These are phyloP conservation scores for Gila robusta DNA, from an alignment of 2,797 vertebrate genomes.

Conservation along the genomic window DNA sequence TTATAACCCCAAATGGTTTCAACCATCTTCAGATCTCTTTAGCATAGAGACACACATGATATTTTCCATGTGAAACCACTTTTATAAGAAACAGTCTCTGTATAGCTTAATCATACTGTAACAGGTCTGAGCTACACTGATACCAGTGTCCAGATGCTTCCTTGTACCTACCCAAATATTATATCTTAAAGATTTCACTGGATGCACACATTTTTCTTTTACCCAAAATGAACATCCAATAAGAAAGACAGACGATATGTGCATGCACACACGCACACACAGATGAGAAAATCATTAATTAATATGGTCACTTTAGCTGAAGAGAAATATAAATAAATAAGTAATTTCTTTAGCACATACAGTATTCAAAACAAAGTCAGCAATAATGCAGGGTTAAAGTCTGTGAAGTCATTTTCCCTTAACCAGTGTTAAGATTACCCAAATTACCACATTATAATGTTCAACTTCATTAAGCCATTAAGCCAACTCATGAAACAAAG, in stretches of 20 bases:
- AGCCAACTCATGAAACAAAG: conserved; percentile 12
- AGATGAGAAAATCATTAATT: too few relatives aligned
- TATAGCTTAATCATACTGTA: not conserved
- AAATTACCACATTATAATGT: conserved; percentile 5
- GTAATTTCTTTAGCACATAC: not conserved
- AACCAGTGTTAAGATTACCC: not conserved
- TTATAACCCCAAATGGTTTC: not conserved
- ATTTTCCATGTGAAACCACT: not conserved
- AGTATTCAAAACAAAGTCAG: not conserved
- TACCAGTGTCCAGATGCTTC: not conserved
- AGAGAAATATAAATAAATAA: not conserved
- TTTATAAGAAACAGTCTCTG: not conserved
- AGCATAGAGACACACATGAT: not conserved
- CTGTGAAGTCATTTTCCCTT: not conserved
- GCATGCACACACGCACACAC: too few relatives aligned
- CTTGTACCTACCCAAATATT: not conserved
- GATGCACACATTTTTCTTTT: not conserved
- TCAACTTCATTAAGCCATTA: conserved; percentile 11
- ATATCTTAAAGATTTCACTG: not conserved
- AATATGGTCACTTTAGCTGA: not conserved
- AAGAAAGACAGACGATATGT: not conserved
- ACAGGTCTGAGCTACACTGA: not conserved
- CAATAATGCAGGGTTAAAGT: not conserved
- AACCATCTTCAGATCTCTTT: conserved; percentile 13
- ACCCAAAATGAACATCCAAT: not conserved